Percentiles rank a stretch among this genome's conserved stretches.
These are phyloP conservation scores for Avahi laniger DNA, from an alignment of 2,797 vertebrate species.

Conservation along the genomic window DNA sequence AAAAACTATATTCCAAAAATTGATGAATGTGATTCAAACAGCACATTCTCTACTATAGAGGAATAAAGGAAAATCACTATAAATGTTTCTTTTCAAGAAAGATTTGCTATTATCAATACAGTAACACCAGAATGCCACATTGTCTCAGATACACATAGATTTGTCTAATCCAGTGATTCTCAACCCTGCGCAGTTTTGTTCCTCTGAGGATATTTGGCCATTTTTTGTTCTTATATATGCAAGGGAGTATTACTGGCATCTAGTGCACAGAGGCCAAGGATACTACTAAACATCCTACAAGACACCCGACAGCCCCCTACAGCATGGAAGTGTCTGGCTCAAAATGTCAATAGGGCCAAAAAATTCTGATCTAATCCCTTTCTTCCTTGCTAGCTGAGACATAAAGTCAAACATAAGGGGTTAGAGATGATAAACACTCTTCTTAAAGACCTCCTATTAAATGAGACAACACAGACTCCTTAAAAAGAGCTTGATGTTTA, in stretches of 20 bases:
- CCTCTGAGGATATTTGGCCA: not conserved
- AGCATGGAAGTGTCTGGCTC: not conserved
- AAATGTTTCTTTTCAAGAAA: constrained; percentile 9
- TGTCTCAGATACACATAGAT: not conserved
- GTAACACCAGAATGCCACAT: not conserved
- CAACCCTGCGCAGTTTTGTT: not conserved
- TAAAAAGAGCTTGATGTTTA: not conserved
- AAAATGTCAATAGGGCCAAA: not conserved
- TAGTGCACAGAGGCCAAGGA: not conserved
- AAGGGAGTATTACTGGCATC: not conserved
- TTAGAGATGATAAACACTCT: not conserved
- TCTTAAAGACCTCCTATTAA: not conserved
- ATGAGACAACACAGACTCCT: not conserved
- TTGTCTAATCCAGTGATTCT: not conserved
- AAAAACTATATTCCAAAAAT: not conserved
- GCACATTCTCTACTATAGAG: not conserved
- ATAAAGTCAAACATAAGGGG: not conserved
- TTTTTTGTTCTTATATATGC: not conserved
- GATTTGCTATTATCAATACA: not conserved
- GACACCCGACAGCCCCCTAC: not conserved
- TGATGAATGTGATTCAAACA: not conserved
- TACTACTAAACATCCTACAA: not conserved
- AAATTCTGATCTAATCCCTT: not conserved
- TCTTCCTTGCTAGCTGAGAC: not conserved
- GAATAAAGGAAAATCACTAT: not conserved